Conservation (phyloP, 2,113 vertebrate genomes). For the Chlamydotis undulata region DNA sequence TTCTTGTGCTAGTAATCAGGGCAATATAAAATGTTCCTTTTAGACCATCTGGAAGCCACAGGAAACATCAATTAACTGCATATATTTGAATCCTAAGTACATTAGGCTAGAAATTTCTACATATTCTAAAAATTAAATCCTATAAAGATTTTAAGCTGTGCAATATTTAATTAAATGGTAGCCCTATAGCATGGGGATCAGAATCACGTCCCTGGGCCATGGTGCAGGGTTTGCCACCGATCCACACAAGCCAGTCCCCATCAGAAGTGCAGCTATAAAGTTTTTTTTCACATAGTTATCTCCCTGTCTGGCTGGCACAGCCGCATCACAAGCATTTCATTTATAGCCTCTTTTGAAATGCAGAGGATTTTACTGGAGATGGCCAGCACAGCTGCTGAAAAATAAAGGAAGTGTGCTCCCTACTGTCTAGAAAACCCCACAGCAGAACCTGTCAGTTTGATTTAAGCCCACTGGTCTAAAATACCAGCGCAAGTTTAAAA, state of each 20-base stretch:
- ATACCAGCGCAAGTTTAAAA: neutral
- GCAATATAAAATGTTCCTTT: conserved; percentile 50
- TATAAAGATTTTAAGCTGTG: conserved; percentile 8
- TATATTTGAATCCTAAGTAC: conserved; percentile 69
- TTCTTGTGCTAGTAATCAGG: conserved; percentile 53
- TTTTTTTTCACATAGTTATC: neutral
- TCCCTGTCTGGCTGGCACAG: neutral
- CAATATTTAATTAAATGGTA: conserved; percentile 26
- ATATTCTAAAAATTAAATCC: conserved; percentile 38
- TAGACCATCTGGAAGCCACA: conserved; percentile 70
- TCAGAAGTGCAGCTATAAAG: neutral
- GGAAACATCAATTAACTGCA: conserved; percentile 66
- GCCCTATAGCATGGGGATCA: neutral
- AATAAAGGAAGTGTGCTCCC: conserved; percentile 53
- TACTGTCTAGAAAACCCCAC: conserved; percentile 8
- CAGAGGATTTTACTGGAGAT: neutral
- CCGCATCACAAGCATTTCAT: conserved; percentile 17
- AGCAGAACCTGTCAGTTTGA: neutral
- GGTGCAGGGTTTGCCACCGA: neutral
- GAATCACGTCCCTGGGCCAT: neutral
- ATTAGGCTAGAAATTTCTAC: conserved; percentile 41
- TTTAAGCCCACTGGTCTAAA: neutral
- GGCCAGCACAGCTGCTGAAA: conserved; percentile 31
- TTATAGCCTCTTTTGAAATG: conserved; percentile 12
- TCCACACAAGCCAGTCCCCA: neutral